Conservation (phyloP, 2,797 vertebrate species). For the Mareca strepera region DNA sequence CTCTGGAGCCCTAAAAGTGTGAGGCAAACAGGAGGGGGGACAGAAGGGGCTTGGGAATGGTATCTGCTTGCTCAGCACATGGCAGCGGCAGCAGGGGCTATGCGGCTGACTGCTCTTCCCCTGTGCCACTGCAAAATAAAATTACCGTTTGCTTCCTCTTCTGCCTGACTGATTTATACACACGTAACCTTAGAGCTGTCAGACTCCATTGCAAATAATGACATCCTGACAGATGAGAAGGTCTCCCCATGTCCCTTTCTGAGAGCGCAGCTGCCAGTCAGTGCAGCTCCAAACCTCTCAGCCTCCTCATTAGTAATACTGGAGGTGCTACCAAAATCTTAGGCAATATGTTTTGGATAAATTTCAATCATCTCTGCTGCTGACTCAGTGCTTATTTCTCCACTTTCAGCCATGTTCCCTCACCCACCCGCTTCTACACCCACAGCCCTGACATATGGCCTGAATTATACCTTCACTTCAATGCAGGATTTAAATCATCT, state of each 20-base stretch:
- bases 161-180: not conserved
- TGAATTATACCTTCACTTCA: conserved; percentile 41
- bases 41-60: not conserved
- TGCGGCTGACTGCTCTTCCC: not conserved
- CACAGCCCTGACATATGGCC: not conserved
- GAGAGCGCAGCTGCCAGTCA: not conserved
- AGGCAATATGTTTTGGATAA: conserved; percentile 27
- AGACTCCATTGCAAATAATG: not conserved
- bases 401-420: not conserved
- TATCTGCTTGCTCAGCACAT: not conserved
- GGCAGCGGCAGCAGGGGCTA: not conserved
- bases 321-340: not conserved
- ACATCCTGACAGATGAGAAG: not conserved
- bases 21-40: not conserved
- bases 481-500: conserved; percentile 48
- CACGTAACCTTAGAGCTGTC: not conserved
- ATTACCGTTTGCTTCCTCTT: not conserved
- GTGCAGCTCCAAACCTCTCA: not conserved
- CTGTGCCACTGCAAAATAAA: not conserved
- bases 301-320: not conserved
- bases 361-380: conserved; percentile 5
- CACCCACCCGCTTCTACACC: not conserved
- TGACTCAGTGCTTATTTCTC: conserved; percentile 39
- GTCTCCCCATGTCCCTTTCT: not conserved
- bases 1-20: not conserved